Conservation (phyloP, 2,797 vertebrate species). For the Pyrocephalus nanus region DNA sequence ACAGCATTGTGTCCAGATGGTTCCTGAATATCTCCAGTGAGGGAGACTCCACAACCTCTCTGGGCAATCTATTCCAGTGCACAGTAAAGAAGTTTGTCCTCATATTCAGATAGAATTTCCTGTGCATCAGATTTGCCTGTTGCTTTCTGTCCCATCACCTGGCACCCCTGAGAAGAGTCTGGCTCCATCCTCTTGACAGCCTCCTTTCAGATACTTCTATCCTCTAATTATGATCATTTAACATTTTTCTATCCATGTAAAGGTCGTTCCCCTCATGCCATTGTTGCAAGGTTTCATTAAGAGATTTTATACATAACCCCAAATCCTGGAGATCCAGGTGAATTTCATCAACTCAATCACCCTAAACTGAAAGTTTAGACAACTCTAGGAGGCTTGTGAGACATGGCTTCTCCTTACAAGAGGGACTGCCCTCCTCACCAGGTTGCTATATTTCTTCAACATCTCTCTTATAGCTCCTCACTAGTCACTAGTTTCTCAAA, state of each 20-base stretch:
- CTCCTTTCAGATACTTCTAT: not conserved
- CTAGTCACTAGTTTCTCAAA: not conserved
- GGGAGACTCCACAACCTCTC: not conserved
- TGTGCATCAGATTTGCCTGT: not conserved
- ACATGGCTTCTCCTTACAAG: not conserved
- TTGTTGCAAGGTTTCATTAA: not conserved
- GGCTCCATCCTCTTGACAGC: not conserved
- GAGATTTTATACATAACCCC: not conserved
- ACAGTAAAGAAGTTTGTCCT: not conserved
- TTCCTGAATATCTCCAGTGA: not conserved
- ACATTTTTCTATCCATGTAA: not conserved
- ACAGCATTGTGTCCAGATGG: not conserved
- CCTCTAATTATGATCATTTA: rapidly evolving
- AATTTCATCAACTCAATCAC: not conserved
- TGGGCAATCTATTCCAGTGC: not conserved
- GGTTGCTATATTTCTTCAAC: not conserved
- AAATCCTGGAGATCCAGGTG: not conserved
- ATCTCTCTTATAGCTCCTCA: not conserved
- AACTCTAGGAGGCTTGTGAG: not conserved
- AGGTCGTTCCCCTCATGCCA: not conserved
- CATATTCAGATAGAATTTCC: not conserved
- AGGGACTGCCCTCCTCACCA: not conserved
- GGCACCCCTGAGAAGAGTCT: not conserved
- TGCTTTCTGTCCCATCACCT: not conserved
- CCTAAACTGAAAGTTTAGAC: not conserved